Base-by-base conservation (phyloP, 2,888 invertebrate species). In the Noctuana brunneofusca region DNA sequence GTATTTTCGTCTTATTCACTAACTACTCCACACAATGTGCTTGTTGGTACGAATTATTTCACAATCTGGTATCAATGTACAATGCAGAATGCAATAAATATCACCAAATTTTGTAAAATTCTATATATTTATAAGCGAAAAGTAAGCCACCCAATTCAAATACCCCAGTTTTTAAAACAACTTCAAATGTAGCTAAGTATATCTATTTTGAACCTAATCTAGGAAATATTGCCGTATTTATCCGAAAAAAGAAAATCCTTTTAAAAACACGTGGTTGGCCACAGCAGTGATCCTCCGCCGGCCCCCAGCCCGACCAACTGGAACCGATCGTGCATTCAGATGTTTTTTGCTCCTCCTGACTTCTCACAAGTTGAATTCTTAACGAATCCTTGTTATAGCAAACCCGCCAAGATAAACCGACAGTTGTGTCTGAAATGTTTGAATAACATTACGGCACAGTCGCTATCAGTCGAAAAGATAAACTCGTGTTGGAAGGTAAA, bases 341-440 rank as follows among this genome's bases (percentile, higher is more conserved):
- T 77, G 64, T 84, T 89, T 89, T 87, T 87, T 88, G 84, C 83
- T 84, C 72, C 73, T 74, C 71, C 73, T 76, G 68, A 70, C 70
- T 71, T 67, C 71, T 70, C 58, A 70, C 72, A 70, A 70, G 66
- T 65, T 63, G 69, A 70, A 70, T 68, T 71, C 71, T 72, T 75
- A 73, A 75, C 69, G 73, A 72, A 75, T 75, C 71, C 74, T 77
- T 71, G 71, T 76, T 76, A 72, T 64, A 68, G 63, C 52, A 64
- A 69, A 69, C 65, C 59, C 63, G 54, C 65, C 35, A 48, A 62
- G 54, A 62, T 54, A 55, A 60, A 60, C 60, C 53, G 53, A 46
- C 59, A 46, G 60, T 54, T 54, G 58, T 58, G 60, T 38, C 54
- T 60, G 54, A 60, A 60, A 52, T 59, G 54, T 54, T 60, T 60